Conservation (phyloP, 2,888 invertebrate genomes). For the Lasioglossum zephyrum region DNA sequence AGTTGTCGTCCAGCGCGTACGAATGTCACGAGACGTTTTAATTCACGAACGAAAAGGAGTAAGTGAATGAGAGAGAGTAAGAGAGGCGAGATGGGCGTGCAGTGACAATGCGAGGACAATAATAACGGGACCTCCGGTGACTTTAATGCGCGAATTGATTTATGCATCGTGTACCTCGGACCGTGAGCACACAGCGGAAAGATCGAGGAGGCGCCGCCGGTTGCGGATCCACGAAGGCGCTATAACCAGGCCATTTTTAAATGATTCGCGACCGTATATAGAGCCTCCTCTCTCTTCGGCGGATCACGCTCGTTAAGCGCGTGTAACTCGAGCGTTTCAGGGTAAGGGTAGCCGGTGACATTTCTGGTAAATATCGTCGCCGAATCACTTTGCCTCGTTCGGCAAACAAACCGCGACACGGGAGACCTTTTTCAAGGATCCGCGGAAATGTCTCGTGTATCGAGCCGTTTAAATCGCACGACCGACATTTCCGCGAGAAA, state of each 20-base stretch:
- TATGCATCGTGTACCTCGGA: slow-evolving; percentile 8
- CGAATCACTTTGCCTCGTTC: slow-evolving; percentile 60
- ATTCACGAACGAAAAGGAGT: slow-evolving; percentile 26
- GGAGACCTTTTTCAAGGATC: slow-evolving; percentile 59
- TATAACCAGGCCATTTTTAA: slow-evolving; percentile 6
- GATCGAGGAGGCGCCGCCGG: neutral
- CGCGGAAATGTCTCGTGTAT: slow-evolving; percentile 6
- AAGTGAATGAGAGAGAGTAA: neutral
- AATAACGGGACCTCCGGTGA: slow-evolving; percentile 17
- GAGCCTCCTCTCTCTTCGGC: neutral
- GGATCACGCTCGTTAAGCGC: slow-evolving; percentile 34
- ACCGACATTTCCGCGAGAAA: slow-evolving; percentile 4
- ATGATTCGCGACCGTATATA: neutral
- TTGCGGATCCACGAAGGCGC: neutral
- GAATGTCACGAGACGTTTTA: slow-evolving; percentile 32
- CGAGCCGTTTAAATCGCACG: neutral
- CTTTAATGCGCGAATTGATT: slow-evolving; percentile 38
- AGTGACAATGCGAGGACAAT: neutral
- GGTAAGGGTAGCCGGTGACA: slow-evolving; percentile 72
- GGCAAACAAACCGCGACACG: slow-evolving; percentile 59
- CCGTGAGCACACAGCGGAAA: neutral
- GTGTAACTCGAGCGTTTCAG: slow-evolving; percentile 58
- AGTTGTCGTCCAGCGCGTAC: slow-evolving; percentile 30
- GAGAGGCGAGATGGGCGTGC: neutral
- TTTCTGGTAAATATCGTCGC: slow-evolving; percentile 71